Percentiles rank a stretch among this genome's conserved stretches.
Conservation (phyloP, 2,113 vertebrate genomes). For the Jaculus jaculus region DNA sequence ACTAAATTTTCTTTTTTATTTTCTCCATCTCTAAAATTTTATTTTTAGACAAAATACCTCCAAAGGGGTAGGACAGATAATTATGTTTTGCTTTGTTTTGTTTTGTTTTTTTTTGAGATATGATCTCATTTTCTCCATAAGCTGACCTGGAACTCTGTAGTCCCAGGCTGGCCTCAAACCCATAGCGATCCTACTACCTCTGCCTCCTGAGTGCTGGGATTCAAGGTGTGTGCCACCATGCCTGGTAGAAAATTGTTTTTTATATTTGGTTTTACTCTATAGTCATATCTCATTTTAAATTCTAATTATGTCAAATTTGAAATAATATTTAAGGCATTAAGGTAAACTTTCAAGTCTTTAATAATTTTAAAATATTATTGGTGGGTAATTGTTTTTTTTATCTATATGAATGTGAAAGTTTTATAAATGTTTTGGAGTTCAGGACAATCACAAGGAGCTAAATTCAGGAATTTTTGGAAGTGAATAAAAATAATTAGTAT, state of each 20-base stretch:
- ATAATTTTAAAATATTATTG: slow-evolving; percentile 28
- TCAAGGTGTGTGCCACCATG: no score
- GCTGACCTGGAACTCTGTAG: no score
- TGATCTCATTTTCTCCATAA: no score
- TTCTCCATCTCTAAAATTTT: background rate
- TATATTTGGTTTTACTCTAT: slow-evolving; percentile 37
- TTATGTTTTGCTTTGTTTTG: no score
- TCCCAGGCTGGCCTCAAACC: no score
- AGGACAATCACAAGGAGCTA: background rate
- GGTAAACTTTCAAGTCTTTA: background rate
- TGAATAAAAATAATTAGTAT: slow-evolving; percentile 16
- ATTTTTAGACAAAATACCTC: slow-evolving; percentile 14
- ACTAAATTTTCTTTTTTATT: background rate
- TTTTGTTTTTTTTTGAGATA: no score
- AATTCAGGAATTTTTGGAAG: slow-evolving; percentile 29
- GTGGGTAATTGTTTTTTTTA: background rate
- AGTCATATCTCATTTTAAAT: background rate
- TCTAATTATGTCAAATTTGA: background rate
- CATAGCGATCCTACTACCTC: no score
- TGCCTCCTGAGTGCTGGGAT: no score
- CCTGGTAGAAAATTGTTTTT: background rate
- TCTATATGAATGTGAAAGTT: slow-evolving; percentile 23
- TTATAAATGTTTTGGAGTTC: slow-evolving; percentile 8
- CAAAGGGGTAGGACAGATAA: background rate
- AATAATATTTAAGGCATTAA: background rate